These are phyloP conservation scores for Anableps anableps DNA, from an alignment of 2,797 vertebrate species.

Conservation along the genomic window DNA sequence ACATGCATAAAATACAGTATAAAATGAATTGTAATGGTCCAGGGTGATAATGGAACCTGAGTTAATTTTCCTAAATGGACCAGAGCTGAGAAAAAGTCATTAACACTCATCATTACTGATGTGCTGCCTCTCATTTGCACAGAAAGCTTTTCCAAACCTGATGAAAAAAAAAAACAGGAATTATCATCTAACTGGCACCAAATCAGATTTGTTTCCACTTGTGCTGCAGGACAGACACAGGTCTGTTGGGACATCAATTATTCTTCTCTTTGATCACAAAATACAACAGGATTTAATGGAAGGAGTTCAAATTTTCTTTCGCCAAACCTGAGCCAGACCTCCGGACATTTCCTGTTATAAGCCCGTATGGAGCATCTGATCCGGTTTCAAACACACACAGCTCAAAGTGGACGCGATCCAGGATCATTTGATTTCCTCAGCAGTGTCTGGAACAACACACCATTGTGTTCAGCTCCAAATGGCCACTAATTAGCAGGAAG, in stretches of 20 bases:
- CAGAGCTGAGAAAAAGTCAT: conserved; percentile 11
- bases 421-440: not conserved
- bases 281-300: not conserved
- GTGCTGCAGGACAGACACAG: not conserved
- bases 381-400: not conserved
- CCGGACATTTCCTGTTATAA: not conserved
- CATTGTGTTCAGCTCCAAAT: not conserved
- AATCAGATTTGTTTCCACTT: not conserved
- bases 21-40: conserved; percentile 8
- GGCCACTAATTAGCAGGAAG: not conserved
- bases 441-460: not conserved
- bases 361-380: not conserved
- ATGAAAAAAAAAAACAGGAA: conserved; percentile 14
- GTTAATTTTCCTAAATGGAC: conserved; percentile 24
- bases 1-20: not conserved
- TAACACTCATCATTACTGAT: conserved; percentile 15
- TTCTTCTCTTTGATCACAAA: not conserved
- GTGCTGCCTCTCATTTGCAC: conserved; percentile 11
- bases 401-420: not conserved
- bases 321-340: not conserved
- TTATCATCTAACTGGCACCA: not conserved
- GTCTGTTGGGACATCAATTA: not conserved
- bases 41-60: conserved; percentile 13
- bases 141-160: not conserved
- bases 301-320: not conserved